Percentiles rank a stretch among this genome's conserved stretches.
Conservation (phyloP, 53 echinoderm and acorn worm species). For the Arbacia lixula region DNA sequence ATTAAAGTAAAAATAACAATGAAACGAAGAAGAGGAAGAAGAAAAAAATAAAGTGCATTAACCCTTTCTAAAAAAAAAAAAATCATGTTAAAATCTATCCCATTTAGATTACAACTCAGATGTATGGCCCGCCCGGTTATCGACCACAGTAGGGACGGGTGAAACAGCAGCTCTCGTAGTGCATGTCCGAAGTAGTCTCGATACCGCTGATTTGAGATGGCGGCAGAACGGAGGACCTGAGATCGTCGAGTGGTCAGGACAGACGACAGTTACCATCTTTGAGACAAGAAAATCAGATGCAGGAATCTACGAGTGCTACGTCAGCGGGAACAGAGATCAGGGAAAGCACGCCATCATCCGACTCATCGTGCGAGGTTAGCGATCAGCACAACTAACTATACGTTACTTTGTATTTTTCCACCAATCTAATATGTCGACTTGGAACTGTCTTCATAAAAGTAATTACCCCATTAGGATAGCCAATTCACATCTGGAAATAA, state of each 20-base stretch:
- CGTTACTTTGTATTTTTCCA: too few relatives aligned
- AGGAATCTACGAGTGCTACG: conserved; percentile 62
- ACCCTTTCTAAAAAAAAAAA: too few relatives aligned
- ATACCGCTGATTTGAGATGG: conserved; percentile 36
- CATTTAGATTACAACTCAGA: conserved; percentile 22
- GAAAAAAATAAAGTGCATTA: too few relatives aligned
- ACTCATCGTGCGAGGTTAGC: conserved; percentile 58
- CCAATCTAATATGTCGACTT: too few relatives aligned
- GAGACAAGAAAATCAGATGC: conserved; percentile 53
- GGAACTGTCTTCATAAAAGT: too few relatives aligned
- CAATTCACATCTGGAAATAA: too few relatives aligned
- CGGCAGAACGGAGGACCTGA: conserved; percentile 27
- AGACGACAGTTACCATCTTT: background rate
- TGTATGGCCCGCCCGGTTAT: conserved; percentile 12
- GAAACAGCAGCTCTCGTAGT: conserved; percentile 1
- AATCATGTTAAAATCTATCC: too few relatives aligned
- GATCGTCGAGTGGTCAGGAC: conserved; percentile 15
- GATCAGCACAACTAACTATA: too few relatives aligned
- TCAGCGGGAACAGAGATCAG: conserved; percentile 14
- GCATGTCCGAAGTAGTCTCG: background rate
- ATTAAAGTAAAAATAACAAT: too few relatives aligned
- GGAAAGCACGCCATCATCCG: conserved; percentile 58
- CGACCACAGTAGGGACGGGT: conserved; percentile 13
- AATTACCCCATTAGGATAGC: too few relatives aligned
- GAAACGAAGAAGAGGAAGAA: too few relatives aligned